Conservation (phyloP, 37 sponge, comb jelly and placozoan genomes). For the Corticium candelabrum region DNA sequence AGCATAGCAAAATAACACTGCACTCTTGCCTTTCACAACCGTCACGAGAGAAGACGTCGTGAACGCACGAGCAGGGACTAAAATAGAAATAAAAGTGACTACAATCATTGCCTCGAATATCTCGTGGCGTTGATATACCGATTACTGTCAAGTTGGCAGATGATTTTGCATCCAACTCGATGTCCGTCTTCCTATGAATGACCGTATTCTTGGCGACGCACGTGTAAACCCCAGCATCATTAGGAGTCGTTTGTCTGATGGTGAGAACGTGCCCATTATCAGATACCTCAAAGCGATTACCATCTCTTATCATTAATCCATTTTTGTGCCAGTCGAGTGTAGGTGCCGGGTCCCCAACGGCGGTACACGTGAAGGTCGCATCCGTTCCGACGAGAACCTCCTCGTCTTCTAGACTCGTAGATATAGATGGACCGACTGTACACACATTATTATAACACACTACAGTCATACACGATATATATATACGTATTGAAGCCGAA, state of each 20-base stretch:
- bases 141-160: too few relatives aligned
- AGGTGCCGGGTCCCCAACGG: not conserved
- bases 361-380: constrained; percentile 1
- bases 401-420: not conserved
- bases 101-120: too few relatives aligned
- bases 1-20: not conserved
- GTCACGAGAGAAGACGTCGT: too few relatives aligned
- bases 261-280: not conserved
- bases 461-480: too few relatives aligned
- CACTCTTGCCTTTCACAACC: not conserved
- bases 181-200: not conserved
- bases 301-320: not conserved
- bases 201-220: not conserved
- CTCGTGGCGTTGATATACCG: too few relatives aligned
- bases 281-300: not conserved
- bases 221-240: not conserved
- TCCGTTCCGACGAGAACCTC: not conserved
- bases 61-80: too few relatives aligned
- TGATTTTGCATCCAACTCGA: not conserved
- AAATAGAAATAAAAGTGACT: too few relatives aligned
- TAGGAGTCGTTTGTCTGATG: not conserved
- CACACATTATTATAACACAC: too few relatives aligned
- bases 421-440: not conserved
- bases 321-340: not conserved
- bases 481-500: too few relatives aligned